Conservation (phyloP, 2,797 vertebrate species). For the Ispidina lecontei region DNA sequence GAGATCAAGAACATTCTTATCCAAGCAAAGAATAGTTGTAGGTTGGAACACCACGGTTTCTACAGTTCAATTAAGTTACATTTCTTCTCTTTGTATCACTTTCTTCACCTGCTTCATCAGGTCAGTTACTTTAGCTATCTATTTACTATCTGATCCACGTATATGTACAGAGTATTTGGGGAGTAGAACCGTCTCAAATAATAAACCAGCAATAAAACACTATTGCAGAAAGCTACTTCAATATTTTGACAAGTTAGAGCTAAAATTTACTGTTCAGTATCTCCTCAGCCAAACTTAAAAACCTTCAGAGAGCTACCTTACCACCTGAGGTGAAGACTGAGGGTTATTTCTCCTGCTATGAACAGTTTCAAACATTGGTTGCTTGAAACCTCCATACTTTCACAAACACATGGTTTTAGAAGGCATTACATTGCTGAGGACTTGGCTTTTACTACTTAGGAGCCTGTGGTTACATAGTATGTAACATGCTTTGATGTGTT, state of each 20-base stretch:
- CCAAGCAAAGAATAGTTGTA: background rate
- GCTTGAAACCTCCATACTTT: background rate
- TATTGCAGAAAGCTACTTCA: background rate
- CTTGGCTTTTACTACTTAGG: background rate
- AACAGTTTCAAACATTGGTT: background rate
- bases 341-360: background rate
- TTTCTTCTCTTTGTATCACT: background rate
- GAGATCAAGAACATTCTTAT: background rate
- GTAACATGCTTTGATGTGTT: background rate
- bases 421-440: background rate
- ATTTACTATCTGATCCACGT: background rate
- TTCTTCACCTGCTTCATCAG: background rate
- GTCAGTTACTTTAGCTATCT: background rate
- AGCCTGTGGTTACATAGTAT: background rate
- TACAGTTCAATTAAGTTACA: background rate
- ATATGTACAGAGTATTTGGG: background rate
- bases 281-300: background rate
- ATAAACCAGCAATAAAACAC: background rate
- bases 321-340: background rate
- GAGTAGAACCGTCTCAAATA: background rate
- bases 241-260: background rate
- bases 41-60: background rate
- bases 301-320: background rate
- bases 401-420: background rate
- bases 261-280: background rate